Base-by-base conservation (phyloP, 2,888 invertebrate genomes). In the Ferrisia virgata region DNA sequence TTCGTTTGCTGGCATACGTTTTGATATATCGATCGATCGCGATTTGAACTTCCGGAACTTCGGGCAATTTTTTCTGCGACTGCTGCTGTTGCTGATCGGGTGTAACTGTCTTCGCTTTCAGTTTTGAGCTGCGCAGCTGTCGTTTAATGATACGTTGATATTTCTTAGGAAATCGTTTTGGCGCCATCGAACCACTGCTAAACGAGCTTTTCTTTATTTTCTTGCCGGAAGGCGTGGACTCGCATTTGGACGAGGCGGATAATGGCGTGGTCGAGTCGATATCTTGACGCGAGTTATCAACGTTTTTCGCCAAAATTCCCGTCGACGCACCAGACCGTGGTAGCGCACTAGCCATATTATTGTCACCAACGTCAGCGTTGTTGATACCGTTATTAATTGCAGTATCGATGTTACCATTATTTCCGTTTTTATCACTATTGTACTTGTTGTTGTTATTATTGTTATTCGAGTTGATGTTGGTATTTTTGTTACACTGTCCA, bases 11-110 rank as follows among this genome's bases (percentile, higher is more conserved):
- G 22, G 84, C 79, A 79, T 85, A 85, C 25, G 83, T 85, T 69
- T 85, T 84, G 64, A 85, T 86, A 39, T 81, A 85, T 22, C 64
- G 83, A 58, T 84, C 85, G 85, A 85, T 84, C 22, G 81, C 84
- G 39, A 85, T 86, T 85, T 85, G 84, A 33, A 85, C 84, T 85
- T 87, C 86, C 87, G 88, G 11, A 11, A 82, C 82, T 47, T 79
- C 85, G 53, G 79, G 85, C 85, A 40, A 25, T 33, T 79, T 84
- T 28, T 84, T 84, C 18, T 79, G 79, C 72, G 18, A 6, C 40
- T 40, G 40, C 13, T 40, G 40, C 11, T 47, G 47, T n/a, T 18
- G 36, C 53, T 79, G 79, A 18, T 79, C 79, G 8, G 79, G 69
- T 25, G 79, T 28, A 8, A 40, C 8, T 25, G 31, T 84, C 18